These are phyloP conservation scores for Bettongia penicillata DNA, from an alignment of 2,113 vertebrate genomes.

Conservation along the genomic window DNA sequence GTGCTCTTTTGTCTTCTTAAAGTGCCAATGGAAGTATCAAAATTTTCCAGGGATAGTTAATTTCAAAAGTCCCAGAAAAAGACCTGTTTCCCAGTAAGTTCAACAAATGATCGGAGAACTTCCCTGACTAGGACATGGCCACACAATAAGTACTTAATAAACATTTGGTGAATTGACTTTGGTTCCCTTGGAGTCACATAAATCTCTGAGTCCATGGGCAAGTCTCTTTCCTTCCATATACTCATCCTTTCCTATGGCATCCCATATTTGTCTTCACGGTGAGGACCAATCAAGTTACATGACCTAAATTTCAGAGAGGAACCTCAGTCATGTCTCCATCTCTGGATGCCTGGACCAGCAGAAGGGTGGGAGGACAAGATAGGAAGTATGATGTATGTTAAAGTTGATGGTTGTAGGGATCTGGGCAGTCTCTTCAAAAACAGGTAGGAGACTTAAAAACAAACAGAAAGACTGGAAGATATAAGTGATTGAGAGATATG, in stretches of 20 bases:
- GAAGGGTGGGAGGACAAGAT: background rate
- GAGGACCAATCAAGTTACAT: background rate
- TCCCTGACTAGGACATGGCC: too few relatives aligned
- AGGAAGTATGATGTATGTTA: background rate
- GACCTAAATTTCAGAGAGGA: background rate
- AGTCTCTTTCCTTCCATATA: background rate
- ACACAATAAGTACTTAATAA: background rate
- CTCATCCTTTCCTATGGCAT: background rate
- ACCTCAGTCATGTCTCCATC: conserved; percentile 19
- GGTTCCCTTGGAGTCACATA: background rate
- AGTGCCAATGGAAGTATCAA: too few relatives aligned
- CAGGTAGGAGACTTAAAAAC: background rate
- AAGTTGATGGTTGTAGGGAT: background rate
- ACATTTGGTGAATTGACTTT: background rate
- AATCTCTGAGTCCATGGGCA: background rate
- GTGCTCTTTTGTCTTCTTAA: too few relatives aligned
- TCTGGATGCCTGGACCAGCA: background rate
- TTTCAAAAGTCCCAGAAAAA: too few relatives aligned
- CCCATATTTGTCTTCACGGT: background rate
- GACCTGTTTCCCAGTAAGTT: too few relatives aligned
- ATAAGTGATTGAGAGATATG: conserved; percentile 27
- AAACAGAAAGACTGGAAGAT: conserved; percentile 11
- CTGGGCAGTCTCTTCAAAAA: background rate
- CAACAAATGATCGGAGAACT: too few relatives aligned
- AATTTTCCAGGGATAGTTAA: too few relatives aligned